phyloP scores from a whole-genome alignment of 2,888 invertebrate genomes.

The Tortrix viridana region DNA sequence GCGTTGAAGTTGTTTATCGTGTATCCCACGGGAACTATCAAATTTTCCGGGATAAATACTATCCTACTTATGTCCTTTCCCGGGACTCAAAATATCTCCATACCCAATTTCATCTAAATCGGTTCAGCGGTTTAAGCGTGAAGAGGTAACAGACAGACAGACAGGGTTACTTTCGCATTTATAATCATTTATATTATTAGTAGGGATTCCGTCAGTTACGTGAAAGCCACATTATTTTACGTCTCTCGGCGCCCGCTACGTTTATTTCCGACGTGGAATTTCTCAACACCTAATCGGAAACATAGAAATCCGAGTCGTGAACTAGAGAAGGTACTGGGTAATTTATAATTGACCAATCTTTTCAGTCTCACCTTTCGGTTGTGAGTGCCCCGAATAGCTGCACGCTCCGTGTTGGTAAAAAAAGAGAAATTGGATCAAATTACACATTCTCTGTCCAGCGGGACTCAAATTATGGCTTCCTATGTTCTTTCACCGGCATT shows the following conservation, averaged over 20 bases:
- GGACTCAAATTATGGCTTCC: conserved; percentile 62
- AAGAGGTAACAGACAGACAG: too few relatives aligned
- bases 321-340: conserved; percentile 42
- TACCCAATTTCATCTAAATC: too few relatives aligned
- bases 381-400: conserved; percentile 42
- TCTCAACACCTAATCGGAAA: conserved; percentile 39
- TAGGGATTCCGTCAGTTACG: conserved; percentile 15
- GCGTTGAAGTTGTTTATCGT: too few relatives aligned
- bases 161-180: too few relatives aligned
- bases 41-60: too few relatives aligned
- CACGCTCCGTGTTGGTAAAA: conserved; percentile 47
- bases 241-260: conserved; percentile 26
- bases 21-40: too few relatives aligned
- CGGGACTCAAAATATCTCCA: too few relatives aligned
- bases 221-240: conserved; percentile 34
- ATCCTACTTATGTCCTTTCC: too few relatives aligned
- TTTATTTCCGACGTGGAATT: conserved; percentile 29
- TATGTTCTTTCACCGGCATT: conserved; percentile 59
- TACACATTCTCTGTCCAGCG: conserved; percentile 61
- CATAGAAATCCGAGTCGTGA: conserved; percentile 48
- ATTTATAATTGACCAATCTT: conserved; percentile 52
- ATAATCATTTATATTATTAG: too few relatives aligned
- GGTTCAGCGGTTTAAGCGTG: too few relatives aligned
- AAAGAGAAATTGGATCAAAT: conserved; percentile 70
- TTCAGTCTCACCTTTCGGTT: conserved; percentile 47